Base-by-base conservation (phyloP, 2,113 vertebrate genomes). In the Malurus cyaneus region DNA sequence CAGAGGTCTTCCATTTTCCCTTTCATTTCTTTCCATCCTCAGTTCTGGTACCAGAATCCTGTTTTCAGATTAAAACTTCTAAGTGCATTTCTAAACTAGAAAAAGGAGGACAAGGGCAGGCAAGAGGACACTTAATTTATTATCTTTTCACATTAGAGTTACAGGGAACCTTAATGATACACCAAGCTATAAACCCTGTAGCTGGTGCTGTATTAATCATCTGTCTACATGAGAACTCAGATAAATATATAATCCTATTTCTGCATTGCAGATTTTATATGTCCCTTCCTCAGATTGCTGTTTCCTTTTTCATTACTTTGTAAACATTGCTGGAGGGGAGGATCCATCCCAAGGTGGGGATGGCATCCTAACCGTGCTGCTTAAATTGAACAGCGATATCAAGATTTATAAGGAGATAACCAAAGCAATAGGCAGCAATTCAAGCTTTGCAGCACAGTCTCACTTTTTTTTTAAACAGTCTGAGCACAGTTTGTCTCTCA, bases 51-150 rank as follows among this genome's bases (percentile, higher is more conserved):
- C 57, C 44, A 95, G 64, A 93, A 80, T 47, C 50, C 41, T 52
- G 79, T 87, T 89, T 93, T 92, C 88, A 93, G 88, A 95, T 84
- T 90, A 90, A 78, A 92, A 93, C 64, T 92, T 96, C 61, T 72
- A 83, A 93, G 60, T 78, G 47, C 39, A 47, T 59, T 93, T 86
- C 93, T 64, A 90, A 93, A 95, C 57, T 57, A 83, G 52, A 61
- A 78, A 95, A 96, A 94, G 84, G 89, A 96, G 94, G 95, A 95
- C 96, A 97, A 96, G 95, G 94, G 91, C 94, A 96, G 62, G 54
- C 54, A 96, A 61, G 76, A 92, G 88, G 94, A 97, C 92, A 57
- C 41, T 79, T 92, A 62, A 92, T 95, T 90, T 95, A 96, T 96
- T 94, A 88, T 92, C 93, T 92, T 86, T 92, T 84, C 88, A 95